Evolutionary conservation across 53 echinoderm and acorn worm genomes (phyloP), one percentile per base, ranked within the genome.

Genomic region (Astropecten irregularis): DNA sequence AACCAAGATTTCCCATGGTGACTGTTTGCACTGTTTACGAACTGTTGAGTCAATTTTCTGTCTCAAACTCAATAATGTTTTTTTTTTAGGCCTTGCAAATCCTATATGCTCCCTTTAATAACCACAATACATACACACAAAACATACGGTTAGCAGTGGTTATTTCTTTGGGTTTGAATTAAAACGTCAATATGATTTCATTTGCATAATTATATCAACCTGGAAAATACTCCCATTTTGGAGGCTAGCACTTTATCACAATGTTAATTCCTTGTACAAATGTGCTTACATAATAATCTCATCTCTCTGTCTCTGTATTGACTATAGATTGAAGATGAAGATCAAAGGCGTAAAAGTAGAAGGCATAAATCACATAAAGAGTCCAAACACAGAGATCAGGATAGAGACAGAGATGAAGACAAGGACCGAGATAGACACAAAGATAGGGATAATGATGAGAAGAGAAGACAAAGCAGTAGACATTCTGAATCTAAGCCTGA

Each of bases 351-450:
- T 50, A 32, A 70, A 69, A 33, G 81, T 42, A 60, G 38, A 65
- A 66, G 29, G 40, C 23, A 50, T 38, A n/a, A 55, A 71, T 21
- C 58, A 70, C 31, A 48, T 50, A 72, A 51, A 23, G 88, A 71
- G 13, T 83, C 83, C 16, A 63, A 55, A 50, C 69, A 70, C 22
- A 39, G 77, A 79, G 60, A n/a, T n/a, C n/a, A n/a, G n/a, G n/a
- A n/a, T n/a, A n/a, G n/a, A n/a, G n/a, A n/a, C n/a, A n/a, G n/a
- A n/a, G n/a, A n/a, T n/a, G n/a, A n/a, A n/a, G n/a, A n/a, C n/a
- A n/a, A n/a, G n/a, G n/a, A n/a, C n/a, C n/a, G n/a, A n/a, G n/a
- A n/a, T n/a, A n/a, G n/a, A n/a, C n/a, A n/a, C n/a, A n/a, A n/a
- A n/a, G n/a, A n/a, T n/a, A n/a, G n/a, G n/a, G n/a, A 90, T 37